Evolutionary conservation across 2,888 invertebrate genomes (phyloP).

Genomic region (Dermolepida albohirtum): DNA sequence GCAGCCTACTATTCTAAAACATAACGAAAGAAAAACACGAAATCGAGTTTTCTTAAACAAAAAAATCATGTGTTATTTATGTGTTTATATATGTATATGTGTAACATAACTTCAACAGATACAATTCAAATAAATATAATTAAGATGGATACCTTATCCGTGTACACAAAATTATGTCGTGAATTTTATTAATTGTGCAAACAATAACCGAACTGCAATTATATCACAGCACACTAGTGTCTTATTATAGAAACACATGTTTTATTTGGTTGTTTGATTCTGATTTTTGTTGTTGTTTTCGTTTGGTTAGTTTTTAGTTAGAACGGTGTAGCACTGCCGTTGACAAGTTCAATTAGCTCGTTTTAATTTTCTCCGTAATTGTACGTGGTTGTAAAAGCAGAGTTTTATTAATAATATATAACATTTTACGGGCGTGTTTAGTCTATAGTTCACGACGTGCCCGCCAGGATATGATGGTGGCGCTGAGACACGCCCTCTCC

Average conservation of each 20-base stretch:
- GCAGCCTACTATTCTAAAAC: slow-evolving; percentile 50
- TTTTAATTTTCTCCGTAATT: slow-evolving; percentile 15
- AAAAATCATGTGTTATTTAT: slow-evolving; percentile 2
- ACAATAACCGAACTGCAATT: slow-evolving; percentile 30
- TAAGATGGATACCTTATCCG: slow-evolving; percentile 24
- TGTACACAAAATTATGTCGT: slow-evolving; percentile 22
- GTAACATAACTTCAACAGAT: slow-evolving; percentile 27
- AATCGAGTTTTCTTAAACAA: slow-evolving; percentile 13
- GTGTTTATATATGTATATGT: slow-evolving; percentile 6
- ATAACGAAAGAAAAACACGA: slow-evolving; percentile 36
- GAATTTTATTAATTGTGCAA: slow-evolving; percentile 23
- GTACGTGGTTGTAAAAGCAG: slow-evolving; percentile 11
- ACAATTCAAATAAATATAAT: slow-evolving; percentile 29
- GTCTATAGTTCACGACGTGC: slow-evolving; percentile 55
- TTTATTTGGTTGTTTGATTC: slow-evolving; percentile 9
- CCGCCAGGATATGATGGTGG: slow-evolving; percentile 52
- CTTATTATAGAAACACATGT: slow-evolving; percentile 18
- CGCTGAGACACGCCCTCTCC: slow-evolving; percentile 54
- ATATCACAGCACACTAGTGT: slow-evolving; percentile 24
- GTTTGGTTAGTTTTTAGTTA: neutral
- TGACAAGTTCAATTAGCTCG: slow-evolving; percentile 29
- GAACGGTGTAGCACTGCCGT: neutral
- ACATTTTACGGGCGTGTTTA: slow-evolving; percentile 60
- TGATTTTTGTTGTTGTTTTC: neutral
- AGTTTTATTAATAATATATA: slow-evolving; percentile 58